Evolutionary conservation across 2,888 invertebrate species (phyloP), one percentile per base, ranked within the genome.

Genomic region (Stegana nigrithorax): DNA sequence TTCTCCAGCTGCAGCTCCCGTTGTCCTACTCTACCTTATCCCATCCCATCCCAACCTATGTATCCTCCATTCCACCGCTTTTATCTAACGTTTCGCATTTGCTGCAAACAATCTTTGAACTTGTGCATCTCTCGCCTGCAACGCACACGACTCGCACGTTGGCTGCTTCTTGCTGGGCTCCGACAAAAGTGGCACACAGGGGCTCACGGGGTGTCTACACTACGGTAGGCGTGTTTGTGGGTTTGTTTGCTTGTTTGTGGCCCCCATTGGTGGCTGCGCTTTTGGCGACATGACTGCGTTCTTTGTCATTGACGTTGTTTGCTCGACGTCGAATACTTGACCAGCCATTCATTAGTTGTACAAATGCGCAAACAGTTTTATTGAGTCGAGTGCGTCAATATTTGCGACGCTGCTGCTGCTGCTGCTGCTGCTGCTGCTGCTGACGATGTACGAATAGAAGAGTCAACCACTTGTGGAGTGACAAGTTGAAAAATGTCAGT

Each of bases 261-360:
- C 32, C n/a, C 10, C n/a, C 32, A 32, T 44, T 10, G 44, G n/a
- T 10, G 44, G 44, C 44, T 44, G 44, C 19, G 10, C 19, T 4
- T 44, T 17, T 6, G 17, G 21, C 19, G 44, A 44, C 44, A 19
- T 10, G 17, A 14, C 14, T 51, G 29, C 51, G 44, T 21, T 39
- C 21, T 44, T 44, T 68, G 63, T 73, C 73, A 77, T 75, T 75
- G 75, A 75, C 75, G 79, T 75, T 75, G 78, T 75, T 75, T 69
- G 78, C 72, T 36, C 36, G 23, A 19, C 14, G n/a, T 39, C 39
- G 14, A 17, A 10, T 14, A 39, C n/a, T 39, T 39, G 39, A 39
- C n/a, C 21, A 23, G 10, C 27, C 21, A 55, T 55, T 55, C 29
- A 36, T 55, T 36, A 55, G 53, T 55, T 55, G n/a, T 55, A 32